A percentile compares a stretch with the other conserved stretches of the same genome.
Evolutionary conservation across 2,113 vertebrate species (phyloP).

Genomic region (Nesoenas mayeri): DNA sequence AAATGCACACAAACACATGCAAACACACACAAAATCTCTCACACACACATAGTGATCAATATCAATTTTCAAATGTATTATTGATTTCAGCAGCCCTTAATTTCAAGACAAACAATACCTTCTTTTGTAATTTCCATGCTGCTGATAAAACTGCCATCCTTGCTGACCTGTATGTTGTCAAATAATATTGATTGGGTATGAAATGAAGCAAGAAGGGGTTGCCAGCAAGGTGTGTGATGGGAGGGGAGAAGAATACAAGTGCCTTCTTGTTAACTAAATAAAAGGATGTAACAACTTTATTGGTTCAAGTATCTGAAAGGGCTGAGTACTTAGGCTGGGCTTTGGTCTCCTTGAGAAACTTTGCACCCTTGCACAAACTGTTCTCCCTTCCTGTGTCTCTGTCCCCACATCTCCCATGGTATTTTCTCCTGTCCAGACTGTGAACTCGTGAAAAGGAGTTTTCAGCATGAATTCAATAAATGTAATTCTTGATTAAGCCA

Average conservation of each 20-base stretch:
- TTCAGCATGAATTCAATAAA: background rate
- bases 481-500: background rate
- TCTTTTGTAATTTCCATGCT: constrained; percentile 77
- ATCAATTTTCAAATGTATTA: constrained; percentile 78
- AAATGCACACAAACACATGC: background rate
- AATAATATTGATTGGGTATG: constrained; percentile 69
- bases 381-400: background rate
- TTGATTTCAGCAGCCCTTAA: constrained; percentile 75
- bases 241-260: background rate
- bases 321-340: background rate
- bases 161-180: constrained; percentile 73
- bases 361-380: background rate
- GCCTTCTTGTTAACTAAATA: background rate
- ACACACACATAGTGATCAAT: constrained; percentile 57
- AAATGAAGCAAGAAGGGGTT: constrained; percentile 48
- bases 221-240: background rate
- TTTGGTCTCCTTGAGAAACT: background rate
- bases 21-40: background rate
- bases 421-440: background rate
- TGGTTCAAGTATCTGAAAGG: background rate
- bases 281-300: background rate
- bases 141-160: constrained; percentile 64
- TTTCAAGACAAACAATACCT: constrained; percentile 77
- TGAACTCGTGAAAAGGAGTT: background rate
- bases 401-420: fast-evolving